Evolutionary conservation across 2,113 vertebrate genomes (phyloP).

Genomic region (Ceratotherium simum): DNA sequence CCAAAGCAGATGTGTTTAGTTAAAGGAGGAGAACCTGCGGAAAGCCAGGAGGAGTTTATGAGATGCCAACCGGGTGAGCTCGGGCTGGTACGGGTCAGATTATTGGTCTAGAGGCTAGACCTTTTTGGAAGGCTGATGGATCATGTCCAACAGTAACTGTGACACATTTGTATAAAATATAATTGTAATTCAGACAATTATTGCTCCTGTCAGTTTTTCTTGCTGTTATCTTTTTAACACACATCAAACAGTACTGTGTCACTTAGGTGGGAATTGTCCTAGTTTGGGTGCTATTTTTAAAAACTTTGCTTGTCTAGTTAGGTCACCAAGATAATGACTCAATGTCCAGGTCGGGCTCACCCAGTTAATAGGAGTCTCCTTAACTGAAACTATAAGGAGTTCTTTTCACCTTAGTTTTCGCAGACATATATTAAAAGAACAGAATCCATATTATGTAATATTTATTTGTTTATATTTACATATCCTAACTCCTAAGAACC

Average conservation of each 20-base stretch:
- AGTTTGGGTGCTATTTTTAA: background rate
- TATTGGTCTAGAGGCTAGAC: background rate
- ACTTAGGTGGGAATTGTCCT: background rate
- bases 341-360: too few relatives aligned
- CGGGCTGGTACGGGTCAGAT: background rate
- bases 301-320: conserved; percentile 6
- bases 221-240: background rate
- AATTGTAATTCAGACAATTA: background rate
- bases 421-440: background rate
- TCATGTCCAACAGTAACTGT: background rate
- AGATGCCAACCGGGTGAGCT: background rate
- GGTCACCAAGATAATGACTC: background rate
- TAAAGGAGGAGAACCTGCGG: background rate
- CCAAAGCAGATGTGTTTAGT: too few relatives aligned
- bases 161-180: conserved; percentile 1
- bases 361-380: background rate
- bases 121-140: background rate
- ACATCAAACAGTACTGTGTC: background rate
- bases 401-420: background rate
- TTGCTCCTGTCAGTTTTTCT: background rate
- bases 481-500: background rate
- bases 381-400: background rate
- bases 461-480: background rate
- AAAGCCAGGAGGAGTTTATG: background rate
- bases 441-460: background rate